These are phyloP conservation scores for Cynopterus brachyotis DNA, from an alignment of 2,113 vertebrate species.

Conservation along the genomic window DNA sequence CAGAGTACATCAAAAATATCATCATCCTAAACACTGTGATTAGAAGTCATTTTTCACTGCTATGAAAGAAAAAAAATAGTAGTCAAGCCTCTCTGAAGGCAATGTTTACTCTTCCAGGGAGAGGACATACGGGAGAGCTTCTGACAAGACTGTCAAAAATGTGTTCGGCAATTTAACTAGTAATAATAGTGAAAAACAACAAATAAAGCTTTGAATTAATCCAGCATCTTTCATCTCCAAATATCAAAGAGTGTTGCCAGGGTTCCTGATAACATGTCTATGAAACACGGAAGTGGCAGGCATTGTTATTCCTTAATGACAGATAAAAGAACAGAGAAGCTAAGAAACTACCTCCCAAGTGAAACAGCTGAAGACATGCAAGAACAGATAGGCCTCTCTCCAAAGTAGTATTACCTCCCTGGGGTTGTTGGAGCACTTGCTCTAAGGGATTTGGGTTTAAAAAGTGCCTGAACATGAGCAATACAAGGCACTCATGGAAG, in stretches of 20 bases:
- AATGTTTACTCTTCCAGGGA: constrained; percentile 65
- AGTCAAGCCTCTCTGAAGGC: constrained; percentile 62
- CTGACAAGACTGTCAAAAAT: constrained; percentile 74
- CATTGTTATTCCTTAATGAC: constrained; percentile 24
- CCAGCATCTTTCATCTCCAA: constrained; percentile 73
- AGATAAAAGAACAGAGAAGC: constrained; percentile 66
- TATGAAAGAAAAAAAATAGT: constrained; percentile 45
- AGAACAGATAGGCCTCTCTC: background rate
- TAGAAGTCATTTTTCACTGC: constrained; percentile 67
- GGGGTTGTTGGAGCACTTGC: background rate
- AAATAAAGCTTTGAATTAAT: constrained; percentile 78
- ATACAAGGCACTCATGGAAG: background rate
- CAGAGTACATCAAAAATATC: constrained; percentile 47
- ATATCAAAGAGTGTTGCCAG: constrained; percentile 69
- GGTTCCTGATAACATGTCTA: constrained; percentile 48
- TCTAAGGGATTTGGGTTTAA: background rate
- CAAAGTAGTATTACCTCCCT: background rate
- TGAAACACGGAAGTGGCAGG: constrained; percentile 19
- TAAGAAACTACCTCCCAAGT: background rate
- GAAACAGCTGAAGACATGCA: background rate
- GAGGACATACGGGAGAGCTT: constrained; percentile 21
- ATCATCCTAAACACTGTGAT: constrained; percentile 62
- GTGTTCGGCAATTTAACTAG: constrained; percentile 71
- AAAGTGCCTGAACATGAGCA: background rate
- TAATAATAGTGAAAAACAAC: constrained; percentile 76